Base-by-base conservation (phyloP, 2,888 invertebrate genomes). In the Amphipoea lucens region DNA sequence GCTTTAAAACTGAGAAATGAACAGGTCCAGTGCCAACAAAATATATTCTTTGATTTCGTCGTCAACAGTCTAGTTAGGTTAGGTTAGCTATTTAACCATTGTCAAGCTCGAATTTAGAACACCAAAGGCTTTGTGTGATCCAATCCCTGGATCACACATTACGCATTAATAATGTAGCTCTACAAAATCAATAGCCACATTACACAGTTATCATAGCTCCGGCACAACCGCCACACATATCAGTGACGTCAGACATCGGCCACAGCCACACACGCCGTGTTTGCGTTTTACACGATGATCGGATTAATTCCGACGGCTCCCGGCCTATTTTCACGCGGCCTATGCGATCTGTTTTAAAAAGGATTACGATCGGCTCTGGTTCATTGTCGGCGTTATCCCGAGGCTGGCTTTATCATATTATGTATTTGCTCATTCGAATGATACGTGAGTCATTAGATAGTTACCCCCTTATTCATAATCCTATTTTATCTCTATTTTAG, bases 271-370 rank as follows among this genome's bases (percentile, higher is more conserved):
- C 74, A 65, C 40, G 42, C 40, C 60, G 69, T 86, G 82, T 88
- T 87, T 86, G 84, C 78, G 74, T 83, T 89, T 84, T 77, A 82
- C 86, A 80, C 83, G 86, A 79, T 77, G 73, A 71, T 67, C 42
- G 85, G 78, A 88, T 85, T 85, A 87, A 87, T 83, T 67, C 78
- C 65, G 76, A 79, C 76, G 67, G 82, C 75, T 81, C 76, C 68
- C 66, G 65, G 85, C 79, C 81, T 83, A 85, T 88, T 85, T 88
- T 79, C 85, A 73, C 70, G 71, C 78, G 51, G 85, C 70, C 77
- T 76, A 67, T 76, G 67, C 70, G 83, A 87, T 85, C 78, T 84
- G 84, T 88, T 84, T 88, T 88, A 89, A 89, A 88, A 84, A 85
- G 90, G 85, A 88, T 89, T 85, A 82, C 74, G 81, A 76, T 83